Base-by-base conservation (phyloP, 2,888 invertebrate species). In the Phorcus lineatus region DNA sequence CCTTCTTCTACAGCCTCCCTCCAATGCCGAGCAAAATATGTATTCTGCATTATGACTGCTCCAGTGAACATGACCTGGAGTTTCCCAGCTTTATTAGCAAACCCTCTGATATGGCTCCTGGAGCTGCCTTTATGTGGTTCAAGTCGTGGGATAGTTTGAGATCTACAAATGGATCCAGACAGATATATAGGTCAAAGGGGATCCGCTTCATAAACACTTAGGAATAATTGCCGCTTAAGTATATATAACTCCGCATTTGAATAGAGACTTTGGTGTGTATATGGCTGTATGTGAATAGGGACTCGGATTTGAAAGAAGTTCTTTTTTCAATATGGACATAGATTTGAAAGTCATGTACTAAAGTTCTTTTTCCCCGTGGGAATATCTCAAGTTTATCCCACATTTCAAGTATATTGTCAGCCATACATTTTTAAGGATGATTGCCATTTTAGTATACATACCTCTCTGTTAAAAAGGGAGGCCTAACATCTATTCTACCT, bases 281-380 rank as follows among this genome's bases (percentile, higher is more conserved):
- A 28, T 0, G 24, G 3, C 16, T 52, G 53, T 22, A 19, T 53
- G 76, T 53, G 57, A 47, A 40, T 31, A 40, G 74, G 19, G 36
- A 19, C 47, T 16, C 7, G n/a, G 74, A 4, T n/a, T 74, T 17
- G 2, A 53, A 54, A 53, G 75, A 16, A 28, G 54, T 55, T 57
- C 11, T 62, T 16, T 53, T 17, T 67, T 17, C 70, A 80, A 24
- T 83, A 88, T 62, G 80, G 80, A 7, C 88, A 87, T 2, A 80
- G 80, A 0, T 89, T 88, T 76, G 74, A 24, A 3, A 88, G 88
- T 76, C 24, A 52, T 17, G 83, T 89, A 13, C 86, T 86, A 70
- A 83, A 83, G n/a, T 90, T 84, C 80, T 70, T 1, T 47, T 47
- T 47, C 47, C 47, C 47, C 47, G 47, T 47, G 47, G 47, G 47